These are phyloP conservation scores for Phyllotreta striolata DNA, from an alignment of 2,888 invertebrate genomes.

Conservation along the genomic window DNA sequence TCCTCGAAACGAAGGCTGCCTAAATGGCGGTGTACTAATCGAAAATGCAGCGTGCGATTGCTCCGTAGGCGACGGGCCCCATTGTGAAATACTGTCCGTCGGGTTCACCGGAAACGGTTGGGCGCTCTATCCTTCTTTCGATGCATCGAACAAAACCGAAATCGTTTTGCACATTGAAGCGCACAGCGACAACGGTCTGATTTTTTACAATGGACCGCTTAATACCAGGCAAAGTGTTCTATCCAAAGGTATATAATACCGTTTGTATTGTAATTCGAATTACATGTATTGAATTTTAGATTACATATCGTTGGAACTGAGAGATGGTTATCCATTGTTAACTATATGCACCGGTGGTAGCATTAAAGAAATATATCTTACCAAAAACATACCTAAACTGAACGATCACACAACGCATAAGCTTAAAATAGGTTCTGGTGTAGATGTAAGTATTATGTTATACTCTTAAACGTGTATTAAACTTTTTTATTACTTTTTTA, in stretches of 20 bases:
- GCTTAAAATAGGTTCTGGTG: conserved; percentile 78
- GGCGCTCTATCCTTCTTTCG: conserved; percentile 90
- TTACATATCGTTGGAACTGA: conserved; percentile 89
- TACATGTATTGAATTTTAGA: conserved; percentile 64
- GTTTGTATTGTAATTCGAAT: conserved; percentile 4
- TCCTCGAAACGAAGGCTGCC: conserved; percentile 48
- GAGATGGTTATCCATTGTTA: conserved; percentile 82
- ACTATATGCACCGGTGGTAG: conserved; percentile 90
- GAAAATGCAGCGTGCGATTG: conserved; percentile 78
- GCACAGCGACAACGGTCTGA: conserved; percentile 77
- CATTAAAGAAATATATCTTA: conserved; percentile 70
- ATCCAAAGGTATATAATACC: conserved; percentile 66
- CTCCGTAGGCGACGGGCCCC: conserved; percentile 80
- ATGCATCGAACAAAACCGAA: conserved; percentile 84
- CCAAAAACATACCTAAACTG: conserved; percentile 69
- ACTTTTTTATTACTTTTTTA: too few relatives aligned
- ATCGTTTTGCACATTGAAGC: conserved; percentile 85
- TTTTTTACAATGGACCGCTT: conserved; percentile 89
- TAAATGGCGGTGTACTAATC: conserved; percentile 65
- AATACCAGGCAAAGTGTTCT: conserved; percentile 67
- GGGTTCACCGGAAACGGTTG: conserved; percentile 92
- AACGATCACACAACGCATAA: conserved; percentile 88
- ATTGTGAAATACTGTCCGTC: conserved; percentile 88
- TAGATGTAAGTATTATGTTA: conserved; percentile 46
- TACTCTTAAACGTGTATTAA: neutral